Percentiles rank a stretch among this genome's conserved stretches.
phyloP scores from a whole-genome alignment of 2,888 invertebrate genomes.

The Philopedon plagiatum region DNA sequence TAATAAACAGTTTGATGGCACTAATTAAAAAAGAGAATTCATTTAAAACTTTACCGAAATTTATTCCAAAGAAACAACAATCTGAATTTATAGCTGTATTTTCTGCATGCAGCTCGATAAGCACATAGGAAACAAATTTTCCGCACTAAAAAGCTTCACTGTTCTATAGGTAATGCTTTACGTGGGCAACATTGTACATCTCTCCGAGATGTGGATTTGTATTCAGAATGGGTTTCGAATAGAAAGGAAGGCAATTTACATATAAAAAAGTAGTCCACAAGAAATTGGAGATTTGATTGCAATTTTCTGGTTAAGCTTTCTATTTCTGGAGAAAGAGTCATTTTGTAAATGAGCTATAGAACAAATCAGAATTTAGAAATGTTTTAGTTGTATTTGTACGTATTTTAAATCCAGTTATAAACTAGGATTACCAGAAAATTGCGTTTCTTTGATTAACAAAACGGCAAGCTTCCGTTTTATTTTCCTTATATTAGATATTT shows the following conservation, averaged over 20 bases:
- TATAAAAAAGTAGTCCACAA: constrained; percentile 3
- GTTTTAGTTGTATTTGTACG: no score
- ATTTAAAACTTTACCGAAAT: no score
- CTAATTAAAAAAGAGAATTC: no score
- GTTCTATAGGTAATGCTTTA: constrained; percentile 8
- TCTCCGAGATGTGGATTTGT: constrained; percentile 20
- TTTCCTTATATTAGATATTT: no score
- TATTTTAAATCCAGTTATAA: no score
- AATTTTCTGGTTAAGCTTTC: neutral
- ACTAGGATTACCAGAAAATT: no score
- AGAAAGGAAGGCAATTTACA: constrained; percentile 11
- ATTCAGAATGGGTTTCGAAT: constrained; percentile 9
- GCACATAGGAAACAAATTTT: constrained; percentile 6
- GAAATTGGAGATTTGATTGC: neutral
- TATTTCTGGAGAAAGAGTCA: neutral
- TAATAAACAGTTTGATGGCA: no score
- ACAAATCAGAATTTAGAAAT: no score
- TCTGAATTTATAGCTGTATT: neutral
- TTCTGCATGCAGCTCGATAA: neutral
- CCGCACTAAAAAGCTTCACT: neutral
- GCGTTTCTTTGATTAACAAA: no score
- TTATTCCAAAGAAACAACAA: no score
- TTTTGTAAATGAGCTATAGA: neutral
- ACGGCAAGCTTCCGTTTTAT: no score
- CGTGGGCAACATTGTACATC: constrained; percentile 11